These are phyloP conservation scores for Acronicta alni DNA, from an alignment of 2,888 invertebrate species.

Conservation along the genomic window DNA sequence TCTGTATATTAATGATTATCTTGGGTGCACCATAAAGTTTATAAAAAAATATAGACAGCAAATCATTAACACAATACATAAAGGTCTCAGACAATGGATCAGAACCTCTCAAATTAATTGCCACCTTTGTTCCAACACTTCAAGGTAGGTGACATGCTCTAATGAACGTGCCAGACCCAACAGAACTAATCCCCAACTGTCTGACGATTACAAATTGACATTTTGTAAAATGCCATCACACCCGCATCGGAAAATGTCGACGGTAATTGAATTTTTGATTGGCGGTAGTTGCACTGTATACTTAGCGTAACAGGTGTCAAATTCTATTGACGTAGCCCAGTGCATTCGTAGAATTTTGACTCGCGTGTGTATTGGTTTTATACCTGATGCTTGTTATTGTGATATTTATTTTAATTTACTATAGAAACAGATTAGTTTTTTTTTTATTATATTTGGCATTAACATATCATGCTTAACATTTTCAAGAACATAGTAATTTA, in stretches of 20 bases:
- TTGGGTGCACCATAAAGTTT: no score
- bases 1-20: no score
- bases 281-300: slow-evolving; percentile 64
- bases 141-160: slow-evolving; percentile 30
- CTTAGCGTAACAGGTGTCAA: slow-evolving; percentile 77
- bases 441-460: no score
- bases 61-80: slow-evolving; percentile 32
- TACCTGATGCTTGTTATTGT: not conserved
- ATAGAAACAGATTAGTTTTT: no score
- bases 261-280: slow-evolving; percentile 84
- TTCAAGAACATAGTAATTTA: no score
- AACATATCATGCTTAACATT: no score
- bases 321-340: slow-evolving; percentile 39
- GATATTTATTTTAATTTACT: not conserved
- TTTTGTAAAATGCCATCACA: slow-evolving; percentile 72
- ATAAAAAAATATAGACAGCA: no score
- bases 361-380: slow-evolving; percentile 2
- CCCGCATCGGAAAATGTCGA: slow-evolving; percentile 70
- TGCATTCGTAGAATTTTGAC: slow-evolving; percentile 22
- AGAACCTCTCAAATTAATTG: slow-evolving; percentile 26
- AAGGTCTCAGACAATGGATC: slow-evolving; percentile 28
- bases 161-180: slow-evolving; percentile 28
- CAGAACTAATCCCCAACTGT: slow-evolving; percentile 20
- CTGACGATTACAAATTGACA: slow-evolving; percentile 66
- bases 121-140: slow-evolving; percentile 32